Evolutionary conservation across 2,113 vertebrate species (phyloP).

Genomic region (Amphiprion percula): DNA sequence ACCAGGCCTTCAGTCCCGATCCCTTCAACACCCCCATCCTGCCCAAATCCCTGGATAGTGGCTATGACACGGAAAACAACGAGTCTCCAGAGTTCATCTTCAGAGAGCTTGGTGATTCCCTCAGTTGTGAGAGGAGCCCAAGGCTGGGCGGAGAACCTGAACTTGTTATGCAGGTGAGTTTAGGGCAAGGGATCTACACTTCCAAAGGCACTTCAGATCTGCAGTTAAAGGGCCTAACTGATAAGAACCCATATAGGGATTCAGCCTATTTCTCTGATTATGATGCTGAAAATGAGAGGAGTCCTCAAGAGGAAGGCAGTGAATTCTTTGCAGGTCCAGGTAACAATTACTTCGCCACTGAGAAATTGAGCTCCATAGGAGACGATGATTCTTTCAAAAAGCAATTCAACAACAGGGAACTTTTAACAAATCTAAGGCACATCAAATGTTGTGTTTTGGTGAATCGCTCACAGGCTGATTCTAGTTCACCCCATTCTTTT

Average conservation of each 20-base stretch:
- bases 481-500: conserved; percentile 40
- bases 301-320: conserved; percentile 82
- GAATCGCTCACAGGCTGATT: conserved; percentile 53
- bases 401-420: conserved; percentile 38
- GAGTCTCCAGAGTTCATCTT: conserved; percentile 95
- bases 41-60: conserved; percentile 93
- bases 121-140: conserved; percentile 61
- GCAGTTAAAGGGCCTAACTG: conserved; percentile 79
- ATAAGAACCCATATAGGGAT: conserved; percentile 92
- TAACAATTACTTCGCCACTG: conserved; percentile 38
- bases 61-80: conserved; percentile 97
- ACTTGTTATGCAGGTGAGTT: conserved; percentile 81
- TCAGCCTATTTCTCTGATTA: conserved; percentile 98
- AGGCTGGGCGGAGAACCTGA: conserved; percentile 63
- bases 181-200: conserved; percentile 66
- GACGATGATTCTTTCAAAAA: conserved; percentile 45
- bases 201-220: conserved; percentile 71
- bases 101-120: conserved; percentile 87
- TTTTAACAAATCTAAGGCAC: conserved; percentile 58
- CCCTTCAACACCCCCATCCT: conserved; percentile 82
- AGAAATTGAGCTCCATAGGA: conserved; percentile 43
- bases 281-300: conserved; percentile 88
- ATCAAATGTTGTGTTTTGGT: conserved; percentile 57
- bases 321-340: conserved; percentile 71
- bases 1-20: conserved; percentile 86